These are phyloP conservation scores for Sminthurides aquaticus DNA, from an alignment of 2,888 invertebrate species.

Conservation along the genomic window DNA sequence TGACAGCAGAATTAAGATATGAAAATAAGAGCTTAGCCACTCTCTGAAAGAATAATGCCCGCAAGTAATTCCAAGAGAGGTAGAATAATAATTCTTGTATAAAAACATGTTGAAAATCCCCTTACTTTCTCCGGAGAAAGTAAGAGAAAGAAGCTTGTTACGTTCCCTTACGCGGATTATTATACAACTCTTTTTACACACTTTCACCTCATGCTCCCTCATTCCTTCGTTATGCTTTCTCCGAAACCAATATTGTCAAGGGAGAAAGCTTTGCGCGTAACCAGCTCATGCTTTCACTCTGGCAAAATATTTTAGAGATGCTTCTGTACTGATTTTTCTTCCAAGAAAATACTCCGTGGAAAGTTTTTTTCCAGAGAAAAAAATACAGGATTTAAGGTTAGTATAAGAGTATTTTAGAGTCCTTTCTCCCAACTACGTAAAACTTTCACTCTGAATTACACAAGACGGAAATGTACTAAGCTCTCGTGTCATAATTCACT, in stretches of 20 bases:
- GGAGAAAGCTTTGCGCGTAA: neutral
- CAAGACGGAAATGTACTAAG: constrained; percentile 20
- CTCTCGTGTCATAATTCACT: constrained; percentile 24
- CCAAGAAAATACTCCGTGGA: no score
- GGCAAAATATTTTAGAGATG: no score
- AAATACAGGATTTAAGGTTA: neutral
- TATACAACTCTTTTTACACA: no score
- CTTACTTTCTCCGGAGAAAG: neutral
- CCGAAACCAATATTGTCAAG: no score
- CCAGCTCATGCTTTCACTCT: neutral
- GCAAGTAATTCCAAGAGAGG: neutral
- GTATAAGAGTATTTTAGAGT: no score
- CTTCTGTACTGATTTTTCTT: no score
- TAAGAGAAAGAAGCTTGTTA: no score
- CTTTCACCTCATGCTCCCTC: no score
- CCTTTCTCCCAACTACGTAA: neutral
- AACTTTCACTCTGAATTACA: constrained; percentile 24
- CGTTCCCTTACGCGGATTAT: no score
- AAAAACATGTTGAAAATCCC: no score
- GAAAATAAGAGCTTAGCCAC: neutral
- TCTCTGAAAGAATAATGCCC: neutral
- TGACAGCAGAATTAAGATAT: neutral
- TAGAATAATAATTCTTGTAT: neutral
- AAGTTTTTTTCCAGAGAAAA: constrained; percentile 6
- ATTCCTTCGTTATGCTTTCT: no score